Evolutionary conservation across 1,140 invertebrate species (phyloP).

Genomic region (Leucophenga varia): DNA sequence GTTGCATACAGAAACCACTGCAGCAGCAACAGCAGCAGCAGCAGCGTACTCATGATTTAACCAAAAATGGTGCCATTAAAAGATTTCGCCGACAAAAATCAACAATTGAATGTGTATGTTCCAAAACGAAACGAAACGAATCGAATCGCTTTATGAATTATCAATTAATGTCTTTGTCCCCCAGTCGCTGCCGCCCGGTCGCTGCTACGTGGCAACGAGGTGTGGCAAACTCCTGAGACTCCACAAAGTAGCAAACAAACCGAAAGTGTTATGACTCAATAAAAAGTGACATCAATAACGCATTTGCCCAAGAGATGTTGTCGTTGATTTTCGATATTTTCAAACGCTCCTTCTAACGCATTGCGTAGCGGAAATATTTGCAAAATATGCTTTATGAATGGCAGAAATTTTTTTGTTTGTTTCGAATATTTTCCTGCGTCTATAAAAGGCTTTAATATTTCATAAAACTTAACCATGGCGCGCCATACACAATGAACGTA

Average conservation of each 20-base stretch:
- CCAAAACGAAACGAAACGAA: too few species aligned
- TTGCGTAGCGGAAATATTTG: slow-evolving; percentile 45
- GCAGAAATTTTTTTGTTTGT: too few species aligned
- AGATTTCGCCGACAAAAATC: background rate
- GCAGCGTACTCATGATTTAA: slow-evolving; percentile 20
- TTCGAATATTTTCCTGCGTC: slow-evolving; percentile 3
- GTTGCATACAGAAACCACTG: too few species aligned
- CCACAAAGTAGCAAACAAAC: too few species aligned
- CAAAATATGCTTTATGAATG: slow-evolving; percentile 1
- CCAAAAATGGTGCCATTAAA: slow-evolving; percentile 2
- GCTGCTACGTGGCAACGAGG: too few species aligned
- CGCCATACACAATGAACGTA: too few species aligned
- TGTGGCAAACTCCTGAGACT: too few species aligned
- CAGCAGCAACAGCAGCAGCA: too few species aligned
- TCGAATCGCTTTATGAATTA: slow-evolving; percentile 38
- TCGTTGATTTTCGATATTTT: too few species aligned
- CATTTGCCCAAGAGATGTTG: too few species aligned
- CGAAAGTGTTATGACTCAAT: slow-evolving; percentile 30
- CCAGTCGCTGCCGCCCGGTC: slow-evolving; percentile 22
- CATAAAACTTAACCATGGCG: slow-evolving; percentile 53
- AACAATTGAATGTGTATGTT: background rate
- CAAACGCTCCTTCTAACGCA: slow-evolving; percentile 35
- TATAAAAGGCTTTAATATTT: slow-evolving; percentile 52
- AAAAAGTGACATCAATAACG: slow-evolving; percentile 17
- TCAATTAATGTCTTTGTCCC: slow-evolving; percentile 36